A percentile compares a stretch with the other conserved stretches of the same genome.
Conservation (phyloP, 2,797 vertebrate genomes). For the Balearica regulorum region DNA sequence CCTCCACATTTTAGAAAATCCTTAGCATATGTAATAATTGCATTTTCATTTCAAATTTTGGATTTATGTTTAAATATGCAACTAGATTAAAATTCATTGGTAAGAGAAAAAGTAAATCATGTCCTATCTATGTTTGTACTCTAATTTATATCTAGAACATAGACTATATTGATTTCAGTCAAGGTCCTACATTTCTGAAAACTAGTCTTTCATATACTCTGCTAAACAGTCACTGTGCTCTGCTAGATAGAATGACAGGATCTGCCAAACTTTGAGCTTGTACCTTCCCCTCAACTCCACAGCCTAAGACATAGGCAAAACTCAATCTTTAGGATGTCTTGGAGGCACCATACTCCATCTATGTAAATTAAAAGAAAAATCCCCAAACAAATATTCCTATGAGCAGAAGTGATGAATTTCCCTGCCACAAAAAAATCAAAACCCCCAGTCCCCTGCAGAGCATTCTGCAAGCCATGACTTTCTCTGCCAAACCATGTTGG, state of each 20-base stretch:
- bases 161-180: not conserved
- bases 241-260: not conserved
- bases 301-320: not conserved
- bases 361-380: not conserved
- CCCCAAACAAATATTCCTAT: not conserved
- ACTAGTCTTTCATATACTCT: not conserved
- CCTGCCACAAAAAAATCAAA: not conserved
- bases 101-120: not conserved
- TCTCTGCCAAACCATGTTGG: not conserved
- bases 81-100: not conserved
- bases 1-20: not conserved
- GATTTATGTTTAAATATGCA: not conserved
- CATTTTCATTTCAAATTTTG: not conserved
- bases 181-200: not conserved
- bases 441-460: accelerated
- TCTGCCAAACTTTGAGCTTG: not conserved
- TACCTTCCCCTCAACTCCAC: not conserved
- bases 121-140: not conserved
- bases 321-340: not conserved
- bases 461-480: not conserved
- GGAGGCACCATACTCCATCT: accelerated
- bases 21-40: not conserved
- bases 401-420: not conserved
- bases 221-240: not conserved
- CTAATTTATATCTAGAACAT: not conserved